Evolutionary conservation across 92 coral and sea anemone genomes (phyloP), one percentile per base, ranked within the genome.

Genomic region (Diadumene lineata): DNA sequence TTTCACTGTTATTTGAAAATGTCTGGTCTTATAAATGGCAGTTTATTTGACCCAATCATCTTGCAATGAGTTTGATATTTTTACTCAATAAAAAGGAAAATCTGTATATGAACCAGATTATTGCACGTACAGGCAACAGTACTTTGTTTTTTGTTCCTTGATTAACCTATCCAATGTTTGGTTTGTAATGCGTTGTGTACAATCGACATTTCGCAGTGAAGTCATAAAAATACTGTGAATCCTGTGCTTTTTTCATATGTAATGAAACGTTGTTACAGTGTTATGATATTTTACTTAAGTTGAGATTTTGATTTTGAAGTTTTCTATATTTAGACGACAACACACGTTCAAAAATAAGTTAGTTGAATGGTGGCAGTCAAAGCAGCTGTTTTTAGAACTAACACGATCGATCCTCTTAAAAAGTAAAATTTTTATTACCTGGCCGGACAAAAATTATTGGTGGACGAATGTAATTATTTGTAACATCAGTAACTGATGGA

Each of bases 21-120:
- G 56, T 68, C 82, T 78, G 82, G 68, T 78, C 72, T 67, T 78
- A 73, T 53, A 67, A 62, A 38, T 69, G 24, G 68, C 56, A 43
- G 64, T 78, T 28, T 25, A 67, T 11, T 55, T 28, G 43, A 50
- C 24, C 44, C 68, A 34, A 22, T 46, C 26, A 4, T 34, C 22
- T 43, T 53, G 33, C 31, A 57, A n/a, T 25, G 44, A 6, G 67
- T 24, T 62, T 43, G 34, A 48, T 33, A 25, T 56, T 57, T 56
- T 56, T 61, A 31, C 56, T 56, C 33, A 22, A 56, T 56, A 25
- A 24, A 13, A 25, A 1, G 55, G 43, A 56, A 19, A 31, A 55
- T 72, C 56, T 56, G 44, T 24, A n/a, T n/a, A n/a, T n/a, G n/a
- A n/a, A 29, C 25, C 15, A 31, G 66, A 13, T 32, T 56, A 44